Base-by-base conservation (phyloP, 1,140 invertebrate species). In the Nasonia vitripennis region DNA sequence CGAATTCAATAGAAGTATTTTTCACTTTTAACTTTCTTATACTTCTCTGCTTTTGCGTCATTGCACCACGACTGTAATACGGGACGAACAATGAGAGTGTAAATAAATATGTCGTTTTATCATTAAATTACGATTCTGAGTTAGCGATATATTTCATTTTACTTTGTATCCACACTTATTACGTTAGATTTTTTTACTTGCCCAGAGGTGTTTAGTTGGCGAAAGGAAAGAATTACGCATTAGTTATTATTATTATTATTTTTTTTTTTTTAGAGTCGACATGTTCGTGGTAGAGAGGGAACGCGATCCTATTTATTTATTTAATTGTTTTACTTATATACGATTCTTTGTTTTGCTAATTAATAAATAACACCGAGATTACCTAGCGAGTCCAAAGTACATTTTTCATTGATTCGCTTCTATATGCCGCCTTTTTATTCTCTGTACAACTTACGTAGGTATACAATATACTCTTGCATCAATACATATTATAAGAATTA, bases 281-380 rank as follows among this genome's bases (percentile, higher is more conserved):
- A 62, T 81, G 14, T 80, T 77, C 74, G 68, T 45, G 85, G 78
- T 73, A 82, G 77, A 85, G 41, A 81, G 78, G 51, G 70, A 84
- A 81, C 67, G 62, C 71, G 77, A 81, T 62, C 20, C 55, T 62
- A 62, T 62, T 20, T 84, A 78, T 82, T 86, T 83, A 81, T 73
- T 84, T 78, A 75, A 73, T 74, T 70, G 10, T 23, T 78, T 45
- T 20, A 45, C n/a, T 41, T 41, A 31, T 20, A 67, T 82, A 85
- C 23, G 23, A 9, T 62, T 71, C 34, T 78, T 86, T 45, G 37
- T 45, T 85, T 85, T 34, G 41, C 67, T 86, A 86, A 86, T 82
- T 82, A 86, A 83, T 86, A 81, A 83, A 84, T 83, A 83, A 86
- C 87, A 87, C 67, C 81, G 51, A 87, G 84, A 84, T 86, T 86